These are phyloP conservation scores for Crypturellus undulatus DNA, from an alignment of 2,113 vertebrate genomes.

Conservation along the genomic window DNA sequence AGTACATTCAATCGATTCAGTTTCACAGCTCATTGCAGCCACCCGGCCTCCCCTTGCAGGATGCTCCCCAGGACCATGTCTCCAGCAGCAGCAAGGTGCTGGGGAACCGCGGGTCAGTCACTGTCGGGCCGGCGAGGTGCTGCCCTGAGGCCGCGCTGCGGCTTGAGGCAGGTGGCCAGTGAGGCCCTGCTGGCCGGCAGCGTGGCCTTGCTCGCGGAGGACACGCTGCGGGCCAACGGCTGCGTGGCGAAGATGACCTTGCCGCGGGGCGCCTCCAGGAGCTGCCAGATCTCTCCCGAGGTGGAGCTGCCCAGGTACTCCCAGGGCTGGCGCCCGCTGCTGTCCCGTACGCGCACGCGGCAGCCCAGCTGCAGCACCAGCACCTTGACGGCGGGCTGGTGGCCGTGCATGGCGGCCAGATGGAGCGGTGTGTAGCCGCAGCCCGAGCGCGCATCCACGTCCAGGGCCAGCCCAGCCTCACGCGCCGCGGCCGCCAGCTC, in stretches of 20 bases:
- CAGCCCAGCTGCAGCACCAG: constrained; percentile 87
- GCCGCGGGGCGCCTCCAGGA: constrained; percentile 84
- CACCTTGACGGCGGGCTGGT: constrained; percentile 84
- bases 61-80: background rate
- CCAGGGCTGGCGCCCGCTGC: constrained; percentile 89
- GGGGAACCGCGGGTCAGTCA: background rate
- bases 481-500: constrained; percentile 81
- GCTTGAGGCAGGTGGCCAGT: constrained; percentile 74
- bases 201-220: constrained; percentile 46
- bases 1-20: background rate
- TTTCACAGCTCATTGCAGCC: constrained; percentile 39
- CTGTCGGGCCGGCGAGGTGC: background rate
- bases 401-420: constrained; percentile 89
- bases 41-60: background rate
- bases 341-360: constrained; percentile 84
- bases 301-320: constrained; percentile 83
- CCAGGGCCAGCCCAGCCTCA: constrained; percentile 78
- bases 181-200: constrained; percentile 63
- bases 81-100: background rate
- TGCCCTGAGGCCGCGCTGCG: constrained; percentile 30
- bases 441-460: constrained; percentile 81
- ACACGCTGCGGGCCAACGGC: constrained; percentile 25
- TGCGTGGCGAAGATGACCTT: constrained; percentile 76
- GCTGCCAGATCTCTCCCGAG: constrained; percentile 82
- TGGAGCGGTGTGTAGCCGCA: constrained; percentile 93